phyloP scores from a whole-genome alignment of 2,113 vertebrate genomes.

The Osmerus eperlanus region DNA sequence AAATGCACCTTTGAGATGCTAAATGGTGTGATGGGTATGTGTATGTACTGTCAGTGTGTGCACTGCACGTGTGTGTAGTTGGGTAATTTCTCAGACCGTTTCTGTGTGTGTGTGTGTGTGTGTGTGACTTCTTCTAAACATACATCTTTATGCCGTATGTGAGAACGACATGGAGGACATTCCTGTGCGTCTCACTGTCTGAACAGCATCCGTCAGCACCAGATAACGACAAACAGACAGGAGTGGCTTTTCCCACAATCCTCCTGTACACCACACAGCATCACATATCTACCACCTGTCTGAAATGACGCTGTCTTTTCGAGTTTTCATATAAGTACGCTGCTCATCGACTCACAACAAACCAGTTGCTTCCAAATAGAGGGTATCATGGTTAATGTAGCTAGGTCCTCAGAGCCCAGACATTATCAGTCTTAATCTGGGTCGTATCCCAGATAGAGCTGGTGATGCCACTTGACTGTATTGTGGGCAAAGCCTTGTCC shows the following conservation, averaged over 20 bases:
- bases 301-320: too few species aligned
- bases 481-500: background rate
- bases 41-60: background rate
- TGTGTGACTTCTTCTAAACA: background rate
- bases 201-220: background rate
- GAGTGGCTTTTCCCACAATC: background rate
- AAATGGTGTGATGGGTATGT: background rate
- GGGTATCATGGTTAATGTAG: too few species aligned
- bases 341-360: too few species aligned
- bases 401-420: too few species aligned
- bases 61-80: background rate
- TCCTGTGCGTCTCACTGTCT: background rate
- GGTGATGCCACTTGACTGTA: background rate
- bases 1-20: background rate
- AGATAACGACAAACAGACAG: background rate
- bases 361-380: too few species aligned
- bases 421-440: too few species aligned
- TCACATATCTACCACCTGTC: too few species aligned
- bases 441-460: background rate
- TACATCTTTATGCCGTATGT: conserved; percentile 3
- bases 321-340: too few species aligned
- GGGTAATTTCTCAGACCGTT: background rate
- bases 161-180: background rate
- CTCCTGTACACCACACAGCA: background rate
- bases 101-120: conserved; percentile 1